Conservation (phyloP, 2,888 invertebrate species). For the Aporophyla lueneburgensis region DNA sequence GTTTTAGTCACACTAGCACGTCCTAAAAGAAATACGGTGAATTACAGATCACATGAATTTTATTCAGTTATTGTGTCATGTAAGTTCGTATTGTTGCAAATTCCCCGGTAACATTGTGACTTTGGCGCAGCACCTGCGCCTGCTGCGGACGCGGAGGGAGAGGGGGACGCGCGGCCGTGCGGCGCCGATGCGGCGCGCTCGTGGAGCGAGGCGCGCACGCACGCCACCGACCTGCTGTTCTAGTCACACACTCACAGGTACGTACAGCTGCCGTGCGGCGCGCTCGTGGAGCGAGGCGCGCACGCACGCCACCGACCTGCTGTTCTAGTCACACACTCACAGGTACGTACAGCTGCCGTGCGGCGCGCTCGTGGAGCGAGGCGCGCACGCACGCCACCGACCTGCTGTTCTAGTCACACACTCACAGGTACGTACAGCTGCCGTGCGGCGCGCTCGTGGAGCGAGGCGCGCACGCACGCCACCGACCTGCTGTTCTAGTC, state of each 20-base stretch:
- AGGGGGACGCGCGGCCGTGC: conserved; percentile 77
- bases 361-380: not conserved
- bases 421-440: conserved; percentile 59
- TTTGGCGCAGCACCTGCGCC: not conserved
- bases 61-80: too few species aligned
- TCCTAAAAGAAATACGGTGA: not conserved
- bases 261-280: conserved; percentile 6
- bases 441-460: not conserved
- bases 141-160: conserved; percentile 34
- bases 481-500: conserved; percentile 33
- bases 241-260: conserved; percentile 68
- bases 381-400: conserved; percentile 22
- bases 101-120: not conserved
- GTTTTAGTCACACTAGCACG: not conserved
- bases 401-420: conserved; percentile 53
- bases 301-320: conserved; percentile 32
- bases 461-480: conserved; percentile 14
- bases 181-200: conserved; percentile 81
- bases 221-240: conserved; percentile 86
- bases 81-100: not conserved
- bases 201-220: conserved; percentile 85
- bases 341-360: conserved; percentile 4
- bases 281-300: conserved; percentile 67
- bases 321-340: conserved; percentile 34
- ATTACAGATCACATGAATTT: not conserved